phyloP scores from a whole-genome alignment of 2,797 vertebrate species.

The Macropodus opercularis region DNA sequence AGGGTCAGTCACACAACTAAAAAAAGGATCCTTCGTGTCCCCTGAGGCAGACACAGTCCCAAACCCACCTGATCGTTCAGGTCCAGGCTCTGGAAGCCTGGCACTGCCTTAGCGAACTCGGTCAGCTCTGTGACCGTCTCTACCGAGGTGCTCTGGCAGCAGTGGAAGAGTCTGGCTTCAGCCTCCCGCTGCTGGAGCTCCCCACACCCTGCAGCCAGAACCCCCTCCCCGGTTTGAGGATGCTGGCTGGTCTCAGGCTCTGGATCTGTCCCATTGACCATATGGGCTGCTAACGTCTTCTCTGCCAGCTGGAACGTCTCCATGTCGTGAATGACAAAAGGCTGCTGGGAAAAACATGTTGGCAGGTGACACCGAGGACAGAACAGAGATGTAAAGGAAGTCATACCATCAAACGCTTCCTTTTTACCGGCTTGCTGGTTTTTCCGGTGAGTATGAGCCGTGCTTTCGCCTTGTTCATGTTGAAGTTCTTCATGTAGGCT shows the following conservation, averaged over 20 bases:
- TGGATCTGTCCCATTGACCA: constrained; percentile 74
- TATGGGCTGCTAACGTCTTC: constrained; percentile 86
- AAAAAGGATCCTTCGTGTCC: neutral
- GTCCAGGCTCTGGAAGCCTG: constrained; percentile 89
- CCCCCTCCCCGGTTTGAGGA: constrained; percentile 6
- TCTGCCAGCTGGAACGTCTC: constrained; percentile 93
- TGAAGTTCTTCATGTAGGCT: constrained; percentile 95
- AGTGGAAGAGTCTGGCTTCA: constrained; percentile 91
- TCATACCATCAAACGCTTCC: neutral
- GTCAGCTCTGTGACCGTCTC: constrained; percentile 95
- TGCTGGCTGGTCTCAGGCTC: constrained; percentile 14
- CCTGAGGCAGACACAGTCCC: neutral
- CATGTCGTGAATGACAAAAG: constrained; percentile 96
- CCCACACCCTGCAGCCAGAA: constrained; percentile 13
- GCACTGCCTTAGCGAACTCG: constrained; percentile 95
- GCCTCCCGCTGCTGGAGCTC: constrained; percentile 88
- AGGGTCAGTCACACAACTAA: neutral
- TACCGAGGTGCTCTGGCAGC: constrained; percentile 93
- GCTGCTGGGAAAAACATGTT: constrained; percentile 73
- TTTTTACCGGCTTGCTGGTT: constrained; percentile 85
- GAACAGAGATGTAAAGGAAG: neutral
- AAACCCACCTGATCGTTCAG: constrained; percentile 88
- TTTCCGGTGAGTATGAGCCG: constrained; percentile 92
- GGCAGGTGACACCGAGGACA: neutral
- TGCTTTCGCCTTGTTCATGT: constrained; percentile 96